Conservation (phyloP, 2,113 vertebrate genomes). For the Aplodontia rufa region DNA sequence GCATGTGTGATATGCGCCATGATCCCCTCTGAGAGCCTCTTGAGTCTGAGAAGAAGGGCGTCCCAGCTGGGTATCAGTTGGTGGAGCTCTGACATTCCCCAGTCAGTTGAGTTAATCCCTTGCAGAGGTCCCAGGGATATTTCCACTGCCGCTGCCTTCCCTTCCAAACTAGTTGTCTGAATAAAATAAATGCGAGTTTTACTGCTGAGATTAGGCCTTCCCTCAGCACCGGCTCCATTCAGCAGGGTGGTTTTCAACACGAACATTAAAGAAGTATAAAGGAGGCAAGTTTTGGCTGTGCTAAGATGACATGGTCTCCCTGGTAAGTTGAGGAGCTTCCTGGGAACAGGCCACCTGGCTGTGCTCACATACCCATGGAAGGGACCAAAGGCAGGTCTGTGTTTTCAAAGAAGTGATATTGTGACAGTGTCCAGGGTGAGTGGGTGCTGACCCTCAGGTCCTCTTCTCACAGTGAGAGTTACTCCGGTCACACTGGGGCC, state of each 20-base stretch:
- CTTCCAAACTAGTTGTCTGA: slow-evolving; percentile 3
- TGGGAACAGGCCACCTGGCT: not conserved
- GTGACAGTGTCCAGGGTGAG: not conserved
- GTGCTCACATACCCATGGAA: not conserved
- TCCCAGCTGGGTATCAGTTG: not conserved
- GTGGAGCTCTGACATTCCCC: slow-evolving; percentile 46
- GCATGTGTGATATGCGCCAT: not conserved
- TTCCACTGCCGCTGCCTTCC: slow-evolving; percentile 33
- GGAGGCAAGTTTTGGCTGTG: not conserved
- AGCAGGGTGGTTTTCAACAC: not conserved
- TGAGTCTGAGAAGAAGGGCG: slow-evolving; percentile 31
- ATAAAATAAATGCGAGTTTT: slow-evolving; percentile 45
- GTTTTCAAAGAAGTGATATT: not conserved
- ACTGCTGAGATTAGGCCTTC: slow-evolving; percentile 44
- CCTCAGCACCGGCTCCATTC: not conserved
- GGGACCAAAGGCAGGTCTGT: not conserved
- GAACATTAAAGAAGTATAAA: not conserved
- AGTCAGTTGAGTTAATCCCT: slow-evolving; percentile 49
- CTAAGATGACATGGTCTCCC: not conserved
- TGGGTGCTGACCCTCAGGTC: not conserved
- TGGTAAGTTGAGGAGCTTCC: not conserved
- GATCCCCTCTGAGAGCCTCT: slow-evolving; percentile 59
- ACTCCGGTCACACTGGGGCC: not conserved
- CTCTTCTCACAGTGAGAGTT: not conserved
- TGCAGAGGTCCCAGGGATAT: slow-evolving; percentile 36